A percentile compares a stretch with the other conserved stretches of the same genome.
These are phyloP conservation scores for Episyrphus balteatus DNA, from an alignment of 1,140 invertebrate genomes.

Conservation along the genomic window DNA sequence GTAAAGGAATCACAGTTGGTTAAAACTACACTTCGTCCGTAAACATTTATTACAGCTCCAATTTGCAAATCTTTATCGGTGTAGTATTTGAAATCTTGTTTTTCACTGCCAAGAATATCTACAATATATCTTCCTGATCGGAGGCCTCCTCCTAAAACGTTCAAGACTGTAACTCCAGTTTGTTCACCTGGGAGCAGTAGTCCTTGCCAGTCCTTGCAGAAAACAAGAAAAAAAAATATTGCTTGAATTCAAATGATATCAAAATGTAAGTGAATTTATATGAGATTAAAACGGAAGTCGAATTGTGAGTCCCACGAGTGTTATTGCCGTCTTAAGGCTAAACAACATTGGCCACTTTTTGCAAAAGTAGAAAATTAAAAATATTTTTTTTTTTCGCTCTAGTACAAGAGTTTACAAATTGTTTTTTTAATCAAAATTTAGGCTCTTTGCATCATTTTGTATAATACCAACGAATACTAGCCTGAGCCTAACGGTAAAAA, in stretches of 20 bases:
- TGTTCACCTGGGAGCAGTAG: constrained; percentile 48
- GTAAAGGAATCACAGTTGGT: constrained; percentile 81
- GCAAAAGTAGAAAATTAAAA: too few relatives aligned
- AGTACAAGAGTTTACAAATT: too few relatives aligned
- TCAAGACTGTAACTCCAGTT: constrained; percentile 52
- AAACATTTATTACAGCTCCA: constrained; percentile 66
- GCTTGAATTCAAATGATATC: neutral
- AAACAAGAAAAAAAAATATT: neutral
- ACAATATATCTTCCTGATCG: constrained; percentile 48
- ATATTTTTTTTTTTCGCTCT: too few relatives aligned
- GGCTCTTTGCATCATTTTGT: too few relatives aligned
- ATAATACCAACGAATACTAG: too few relatives aligned
- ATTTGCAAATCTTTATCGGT: constrained; percentile 59
- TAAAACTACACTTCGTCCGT: constrained; percentile 66
- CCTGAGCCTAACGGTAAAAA: too few relatives aligned
- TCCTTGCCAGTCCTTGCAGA: constrained; percentile 21
- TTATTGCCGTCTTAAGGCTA: too few relatives aligned
- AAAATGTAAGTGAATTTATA: neutral
- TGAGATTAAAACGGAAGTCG: too few relatives aligned
- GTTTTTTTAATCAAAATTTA: too few relatives aligned
- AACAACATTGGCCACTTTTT: too few relatives aligned
- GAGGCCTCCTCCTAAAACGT: constrained; percentile 52
- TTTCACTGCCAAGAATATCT: constrained; percentile 46
- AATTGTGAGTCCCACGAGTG: too few relatives aligned
- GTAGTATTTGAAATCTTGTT: constrained; percentile 47